phyloP scores from a whole-genome alignment of 2,888 invertebrate genomes.

The Amblyjoppa fuscipennis region DNA sequence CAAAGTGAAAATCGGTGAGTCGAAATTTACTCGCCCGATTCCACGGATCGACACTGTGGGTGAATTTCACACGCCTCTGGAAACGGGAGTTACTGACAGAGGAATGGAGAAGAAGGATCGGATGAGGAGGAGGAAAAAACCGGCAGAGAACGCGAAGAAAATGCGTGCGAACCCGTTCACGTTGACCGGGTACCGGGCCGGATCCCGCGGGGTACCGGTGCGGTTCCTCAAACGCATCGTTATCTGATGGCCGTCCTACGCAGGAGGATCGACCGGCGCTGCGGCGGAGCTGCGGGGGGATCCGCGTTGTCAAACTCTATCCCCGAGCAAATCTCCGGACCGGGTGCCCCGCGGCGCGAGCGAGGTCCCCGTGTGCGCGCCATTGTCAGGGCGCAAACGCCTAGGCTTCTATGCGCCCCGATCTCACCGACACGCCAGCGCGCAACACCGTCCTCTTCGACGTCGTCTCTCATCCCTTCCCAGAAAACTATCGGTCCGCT shows the following conservation, averaged over 20 bases:
- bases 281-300: slow-evolving; percentile 70
- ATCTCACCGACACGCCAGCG: slow-evolving; percentile 68
- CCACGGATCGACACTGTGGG: slow-evolving; percentile 21
- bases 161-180: slow-evolving; percentile 78
- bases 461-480: slow-evolving; percentile 72
- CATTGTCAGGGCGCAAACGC: slow-evolving; percentile 77
- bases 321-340: slow-evolving; percentile 79
- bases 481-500: slow-evolving; percentile 81
- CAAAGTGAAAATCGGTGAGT: neutral
- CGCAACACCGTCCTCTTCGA: slow-evolving; percentile 70
- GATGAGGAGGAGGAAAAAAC: slow-evolving; percentile 8
- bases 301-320: slow-evolving; percentile 84
- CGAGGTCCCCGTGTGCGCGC: slow-evolving; percentile 73
- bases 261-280: slow-evolving; percentile 64
- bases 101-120: neutral
- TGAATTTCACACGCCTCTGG: slow-evolving; percentile 53
- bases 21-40: neutral
- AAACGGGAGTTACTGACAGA: slow-evolving; percentile 30
- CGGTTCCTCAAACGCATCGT: slow-evolving; percentile 73
- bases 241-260: slow-evolving; percentile 70
- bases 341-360: slow-evolving; percentile 81
- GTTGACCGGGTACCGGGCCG: slow-evolving; percentile 46
- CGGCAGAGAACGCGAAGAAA: slow-evolving; percentile 71
- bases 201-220: slow-evolving; percentile 68
- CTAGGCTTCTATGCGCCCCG: slow-evolving; percentile 68